Conservation (phyloP, 2,113 vertebrate species). For the Ophthalmolycus amberensis region DNA sequence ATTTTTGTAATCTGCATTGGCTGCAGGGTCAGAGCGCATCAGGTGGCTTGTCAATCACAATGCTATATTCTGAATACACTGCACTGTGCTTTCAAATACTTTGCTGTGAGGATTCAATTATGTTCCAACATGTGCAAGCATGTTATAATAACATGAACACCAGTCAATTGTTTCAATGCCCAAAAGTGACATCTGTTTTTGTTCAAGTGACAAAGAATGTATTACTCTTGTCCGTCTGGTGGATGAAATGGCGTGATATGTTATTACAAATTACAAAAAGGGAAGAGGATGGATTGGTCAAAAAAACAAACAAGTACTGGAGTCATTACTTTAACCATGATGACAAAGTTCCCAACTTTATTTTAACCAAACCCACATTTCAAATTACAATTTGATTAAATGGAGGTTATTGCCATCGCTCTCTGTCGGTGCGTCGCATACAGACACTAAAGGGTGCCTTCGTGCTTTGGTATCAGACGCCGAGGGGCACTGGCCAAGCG, state of each 20-base stretch:
- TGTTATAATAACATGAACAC: not conserved
- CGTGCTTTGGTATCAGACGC: too few relatives aligned
- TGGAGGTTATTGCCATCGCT: not conserved
- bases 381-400: not conserved
- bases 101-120: not conserved
- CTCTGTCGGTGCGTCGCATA: too few relatives aligned
- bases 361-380: not conserved
- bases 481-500: too few relatives aligned
- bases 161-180: not conserved
- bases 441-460: too few relatives aligned
- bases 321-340: not conserved
- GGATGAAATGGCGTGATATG: not conserved
- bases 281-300: not conserved
- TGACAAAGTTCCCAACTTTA: not conserved
- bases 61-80: constrained; percentile 1
- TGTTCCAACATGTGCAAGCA: not conserved
- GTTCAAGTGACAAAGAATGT: not conserved
- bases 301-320: too few relatives aligned
- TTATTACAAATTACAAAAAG: not conserved
- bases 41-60: constrained; percentile 1
- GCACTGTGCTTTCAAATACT: not conserved
- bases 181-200: not conserved
- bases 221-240: not conserved
- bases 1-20: constrained; percentile 8
- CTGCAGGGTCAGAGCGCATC: constrained; percentile 9